Percentiles rank a stretch among this genome's conserved stretches.
Conservation (phyloP, 1,140 invertebrate genomes). For the Bicyclus anynana region DNA sequence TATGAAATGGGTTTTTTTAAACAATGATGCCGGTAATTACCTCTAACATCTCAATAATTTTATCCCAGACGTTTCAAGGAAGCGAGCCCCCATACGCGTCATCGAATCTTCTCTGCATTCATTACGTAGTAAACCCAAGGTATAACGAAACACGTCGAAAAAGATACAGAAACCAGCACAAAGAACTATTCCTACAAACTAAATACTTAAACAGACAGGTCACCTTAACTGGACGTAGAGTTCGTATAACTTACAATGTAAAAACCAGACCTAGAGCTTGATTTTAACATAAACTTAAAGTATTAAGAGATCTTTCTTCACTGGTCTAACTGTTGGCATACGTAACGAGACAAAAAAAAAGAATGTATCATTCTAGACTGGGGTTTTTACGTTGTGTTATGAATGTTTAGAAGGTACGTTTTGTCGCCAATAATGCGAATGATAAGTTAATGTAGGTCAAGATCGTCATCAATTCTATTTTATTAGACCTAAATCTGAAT, state of each 20-base stretch:
- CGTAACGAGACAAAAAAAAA: neutral
- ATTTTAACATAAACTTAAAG: neutral
- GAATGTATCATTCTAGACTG: neutral
- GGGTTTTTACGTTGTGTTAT: neutral
- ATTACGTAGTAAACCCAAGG: neutral
- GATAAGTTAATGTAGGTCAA: conserved; percentile 1
- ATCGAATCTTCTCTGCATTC: neutral
- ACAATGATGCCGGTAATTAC: neutral
- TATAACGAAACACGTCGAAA: neutral
- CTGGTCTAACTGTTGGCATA: neutral
- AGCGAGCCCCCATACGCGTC: neutral
- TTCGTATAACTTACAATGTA: neutral
- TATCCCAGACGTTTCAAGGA: neutral
- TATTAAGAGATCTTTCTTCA: neutral
- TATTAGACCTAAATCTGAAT: neutral
- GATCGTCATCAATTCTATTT: neutral
- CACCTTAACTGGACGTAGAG: neutral
- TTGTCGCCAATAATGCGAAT: neutral
- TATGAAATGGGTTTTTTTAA: no score
- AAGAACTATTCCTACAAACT: neutral
- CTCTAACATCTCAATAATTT: neutral
- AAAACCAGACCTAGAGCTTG: neutral
- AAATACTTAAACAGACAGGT: neutral
- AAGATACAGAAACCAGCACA: neutral
- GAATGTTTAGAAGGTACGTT: neutral